Base-by-base conservation (phyloP, 1,140 invertebrate species). In the Steinernema khuongi region DNA sequence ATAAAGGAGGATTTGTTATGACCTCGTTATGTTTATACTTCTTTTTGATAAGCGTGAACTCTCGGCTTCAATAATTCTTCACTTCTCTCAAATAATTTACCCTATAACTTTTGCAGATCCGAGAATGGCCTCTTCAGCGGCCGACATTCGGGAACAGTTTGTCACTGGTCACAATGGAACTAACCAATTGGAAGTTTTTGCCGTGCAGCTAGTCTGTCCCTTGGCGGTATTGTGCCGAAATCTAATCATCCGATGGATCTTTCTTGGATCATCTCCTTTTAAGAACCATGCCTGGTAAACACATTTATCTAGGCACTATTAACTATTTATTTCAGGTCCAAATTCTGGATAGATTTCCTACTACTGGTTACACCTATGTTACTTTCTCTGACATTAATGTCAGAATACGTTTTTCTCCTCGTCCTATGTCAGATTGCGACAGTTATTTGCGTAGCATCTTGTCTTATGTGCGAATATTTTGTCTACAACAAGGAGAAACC, bases 211-310 rank as follows among this genome's bases (percentile, higher is more conserved):
- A 11, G 67, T 77, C 29, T 44, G 29, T 17, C 29, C 74, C 30
- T 31, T 76, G 4, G 28, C 76, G 0, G 18, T 75, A 26, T 67
- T 77, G 17, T 41, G 76, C 11, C 2, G 77, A 22, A 78, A 78
- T 68, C 26, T 78, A 14, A 26, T 43, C n/a, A 18, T 78, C 2
- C 77, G 75, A 17, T 78, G 77, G 77, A 68, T 78, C 19, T 78
- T 74, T 44, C 22, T 78, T 17, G 77, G 76, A 17, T 60, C 50
- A 14, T 2, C 11, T 11, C 50, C 50, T 22, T 60, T 60, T 60
- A 17, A 14, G 19, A 60, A 60, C 50, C 22, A 26, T 26, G 4
- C 11, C 4, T 60, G 50, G 50, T 60, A 26, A 26, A 22, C 26
- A 14, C 2, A 60, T 4, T 60, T 2, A 60, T 60, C 50, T 7